Conservation (phyloP, 2,888 invertebrate species). For the Dione juno region DNA sequence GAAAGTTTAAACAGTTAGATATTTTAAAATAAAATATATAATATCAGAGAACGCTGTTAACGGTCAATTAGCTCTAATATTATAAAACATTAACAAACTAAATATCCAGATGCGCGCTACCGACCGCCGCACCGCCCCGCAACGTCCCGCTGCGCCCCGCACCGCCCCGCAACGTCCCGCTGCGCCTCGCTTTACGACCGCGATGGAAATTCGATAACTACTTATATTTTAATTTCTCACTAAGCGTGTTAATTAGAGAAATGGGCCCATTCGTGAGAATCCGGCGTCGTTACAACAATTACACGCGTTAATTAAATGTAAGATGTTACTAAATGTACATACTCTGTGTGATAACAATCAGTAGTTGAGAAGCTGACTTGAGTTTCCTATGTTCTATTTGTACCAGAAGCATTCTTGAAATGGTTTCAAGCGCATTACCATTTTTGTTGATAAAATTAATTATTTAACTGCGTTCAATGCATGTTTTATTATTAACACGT, state of each 20-base stretch:
- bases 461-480: no score
- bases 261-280: conserved; percentile 30
- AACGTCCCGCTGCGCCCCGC: no score
- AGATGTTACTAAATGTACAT: conserved; percentile 16
- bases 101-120: background rate
- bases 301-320: conserved; percentile 37
- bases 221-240: conserved; percentile 29
- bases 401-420: no score
- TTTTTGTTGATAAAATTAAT: no score
- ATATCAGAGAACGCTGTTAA: background rate
- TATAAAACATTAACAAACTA: conserved; percentile 15
- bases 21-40: background rate
- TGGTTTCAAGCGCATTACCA: no score
- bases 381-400: no score
- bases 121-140: background rate
- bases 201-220: conserved; percentile 31
- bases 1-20: no score
- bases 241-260: conserved; percentile 33
- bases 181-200: conserved; percentile 20
- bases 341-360: conserved; percentile 19
- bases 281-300: conserved; percentile 33
- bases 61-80: conserved; percentile 6
- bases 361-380: background rate
- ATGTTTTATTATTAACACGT: no score
- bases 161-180: no score